These are phyloP conservation scores for Eufriesea mexicana DNA, from an alignment of 1,140 invertebrate species.

Conservation along the genomic window DNA sequence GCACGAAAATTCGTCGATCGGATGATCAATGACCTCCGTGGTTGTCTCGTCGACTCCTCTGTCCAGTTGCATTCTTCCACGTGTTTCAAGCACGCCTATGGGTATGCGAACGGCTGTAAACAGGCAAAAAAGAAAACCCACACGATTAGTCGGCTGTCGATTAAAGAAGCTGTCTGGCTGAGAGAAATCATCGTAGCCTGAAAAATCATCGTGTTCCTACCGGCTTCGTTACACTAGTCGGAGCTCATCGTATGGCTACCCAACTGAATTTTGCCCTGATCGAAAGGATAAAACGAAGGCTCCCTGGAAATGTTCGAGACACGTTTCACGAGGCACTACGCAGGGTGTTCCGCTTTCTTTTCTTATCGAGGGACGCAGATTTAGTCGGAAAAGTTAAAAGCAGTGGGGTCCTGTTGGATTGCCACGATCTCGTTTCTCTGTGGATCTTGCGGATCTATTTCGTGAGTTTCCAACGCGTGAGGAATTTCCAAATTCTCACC, in stretches of 20 bases:
- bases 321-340: neutral
- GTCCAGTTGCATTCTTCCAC: conserved; percentile 27
- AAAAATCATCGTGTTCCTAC: conserved; percentile 25
- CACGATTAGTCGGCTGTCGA: conserved; percentile 64
- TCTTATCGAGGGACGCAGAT: neutral
- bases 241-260: neutral
- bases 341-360: neutral
- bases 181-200: conserved; percentile 41
- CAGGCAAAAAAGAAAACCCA: conserved; percentile 73
- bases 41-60: neutral
- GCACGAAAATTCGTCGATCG: conserved; percentile 34
- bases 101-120: conserved; percentile 73
- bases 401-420: conserved; percentile 1
- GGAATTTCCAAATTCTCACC: too few species aligned
- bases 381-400: conserved; percentile 1
- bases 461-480: too few species aligned
- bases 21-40: neutral
- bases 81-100: conserved; percentile 36
- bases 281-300: neutral
- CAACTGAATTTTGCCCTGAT: neutral
- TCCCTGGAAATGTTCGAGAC: neutral
- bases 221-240: neutral
- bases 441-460: too few species aligned
- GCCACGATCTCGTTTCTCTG: neutral
- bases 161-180: neutral